Evolutionary conservation across 1,140 invertebrate species (phyloP), one percentile per base, ranked within the genome.

Genomic region (Drosophila punjabiensis): DNA sequence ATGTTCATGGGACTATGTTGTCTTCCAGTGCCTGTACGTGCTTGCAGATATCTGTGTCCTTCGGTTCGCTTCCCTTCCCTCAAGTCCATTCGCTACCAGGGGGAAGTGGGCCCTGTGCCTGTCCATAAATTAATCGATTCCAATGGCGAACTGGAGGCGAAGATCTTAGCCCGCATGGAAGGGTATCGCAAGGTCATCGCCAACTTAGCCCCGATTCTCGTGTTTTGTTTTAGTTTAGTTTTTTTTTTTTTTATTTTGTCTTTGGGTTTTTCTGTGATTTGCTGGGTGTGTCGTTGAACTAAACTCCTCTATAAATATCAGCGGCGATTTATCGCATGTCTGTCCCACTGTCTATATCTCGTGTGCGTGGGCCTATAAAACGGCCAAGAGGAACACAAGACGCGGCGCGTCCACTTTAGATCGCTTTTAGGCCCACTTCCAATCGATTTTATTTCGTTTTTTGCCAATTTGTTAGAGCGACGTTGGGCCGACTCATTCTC

Each of bases 271-370:
- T 64, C 64, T 67, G 24, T 53, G 48, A 35, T 71, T 58, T 18
- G 68, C 68, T 80, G 83, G 76, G 76, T 75, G 79, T 85, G 82
- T 69, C 82, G 53, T 67, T 79, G 61, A 75, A 71, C 70, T 79
- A 83, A 87, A 87, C 84, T 87, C 84, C 84, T 78, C 76, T 87
- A 87, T 88, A 87, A 88, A 87, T 87, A 87, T 78, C 84, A 76
- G 68, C 75, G 68, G 69, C 84, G 81, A 87, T 87, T 87, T 88
- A 88, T 87, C 81, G 76, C 65, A 70, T 78, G 75, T 79, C 76
- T 79, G 76, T 79, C 75, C 55, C 63, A 77, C 55, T 68, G 75
- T 78, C 67, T 73, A 79, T 78, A 58, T 67, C 60, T 39, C 61
- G 24, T 69, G 53, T 73, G 53, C 82, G 83, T 87, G 83, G 83